phyloP scores from a whole-genome alignment of 2,113 vertebrate genomes.

The Aramus guarauna region DNA sequence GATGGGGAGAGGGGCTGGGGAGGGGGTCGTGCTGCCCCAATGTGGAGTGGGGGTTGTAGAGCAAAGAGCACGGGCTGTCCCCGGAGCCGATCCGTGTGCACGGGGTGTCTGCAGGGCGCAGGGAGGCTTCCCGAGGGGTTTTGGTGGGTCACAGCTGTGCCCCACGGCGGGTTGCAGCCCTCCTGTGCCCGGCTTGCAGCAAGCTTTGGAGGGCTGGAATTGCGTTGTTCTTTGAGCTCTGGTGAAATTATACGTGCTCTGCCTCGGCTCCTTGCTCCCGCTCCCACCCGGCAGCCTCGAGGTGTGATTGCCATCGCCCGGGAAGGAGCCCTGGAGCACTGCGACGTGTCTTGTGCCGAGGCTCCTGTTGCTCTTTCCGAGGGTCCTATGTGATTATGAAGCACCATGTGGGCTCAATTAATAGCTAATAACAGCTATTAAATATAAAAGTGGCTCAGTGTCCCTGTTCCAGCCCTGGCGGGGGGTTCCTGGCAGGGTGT shows the following conservation, averaged over 20 bases:
- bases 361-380: neutral
- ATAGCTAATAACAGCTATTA: neutral
- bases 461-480: neutral
- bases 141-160: neutral
- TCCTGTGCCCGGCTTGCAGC: neutral
- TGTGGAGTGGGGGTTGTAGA: fast-evolving
- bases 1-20: neutral
- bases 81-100: fast-evolving
- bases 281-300: neutral
- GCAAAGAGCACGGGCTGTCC: neutral
- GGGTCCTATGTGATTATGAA: neutral
- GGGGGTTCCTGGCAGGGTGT: neutral
- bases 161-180: neutral
- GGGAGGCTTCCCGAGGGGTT: neutral
- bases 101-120: neutral
- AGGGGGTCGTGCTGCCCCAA: too few relatives aligned
- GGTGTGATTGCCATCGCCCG: neutral
- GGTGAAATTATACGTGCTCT: neutral
- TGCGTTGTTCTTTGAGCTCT: neutral
- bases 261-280: neutral
- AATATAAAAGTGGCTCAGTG: neutral
- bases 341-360: neutral
- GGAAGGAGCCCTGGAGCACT: neutral
- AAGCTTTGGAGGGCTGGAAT: neutral
- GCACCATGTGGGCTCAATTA: neutral